A percentile compares a stretch with the other conserved stretches of the same genome.
Evolutionary conservation across 1,140 invertebrate species (phyloP).

Genomic region (Plutomurus gul): DNA sequence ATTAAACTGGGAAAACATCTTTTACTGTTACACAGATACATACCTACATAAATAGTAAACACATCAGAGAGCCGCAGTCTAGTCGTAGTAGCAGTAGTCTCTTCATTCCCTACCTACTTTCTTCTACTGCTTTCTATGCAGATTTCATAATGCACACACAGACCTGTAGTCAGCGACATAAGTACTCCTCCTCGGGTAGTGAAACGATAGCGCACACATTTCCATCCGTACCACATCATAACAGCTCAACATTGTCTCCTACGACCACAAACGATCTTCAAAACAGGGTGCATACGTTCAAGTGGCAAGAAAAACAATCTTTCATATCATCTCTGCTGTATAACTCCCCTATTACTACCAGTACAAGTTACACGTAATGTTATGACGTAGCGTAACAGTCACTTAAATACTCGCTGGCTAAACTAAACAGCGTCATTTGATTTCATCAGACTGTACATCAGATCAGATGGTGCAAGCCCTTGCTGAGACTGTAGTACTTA

Average conservation of each 20-base stretch:
- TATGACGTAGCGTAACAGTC: conserved; percentile 23
- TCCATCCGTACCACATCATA: no score
- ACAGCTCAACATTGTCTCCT: no score
- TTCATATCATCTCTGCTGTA: conserved; percentile 19
- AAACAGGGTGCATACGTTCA: conserved; percentile 7
- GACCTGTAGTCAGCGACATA: no score
- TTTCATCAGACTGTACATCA: conserved; percentile 36
- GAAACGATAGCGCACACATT: neutral
- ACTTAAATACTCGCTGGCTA: conserved; percentile 1
- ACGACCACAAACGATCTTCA: conserved; percentile 10
- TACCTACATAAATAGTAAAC: neutral
- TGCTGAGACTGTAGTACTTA: neutral
- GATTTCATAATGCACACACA: no score
- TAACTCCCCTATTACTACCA: no score
- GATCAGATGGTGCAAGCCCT: conserved; percentile 16
- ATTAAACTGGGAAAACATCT: conserved; percentile 2
- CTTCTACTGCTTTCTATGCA: no score
- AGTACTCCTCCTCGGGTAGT: no score
- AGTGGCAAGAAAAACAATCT: neutral
- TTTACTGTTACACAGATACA: neutral
- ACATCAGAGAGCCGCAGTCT: neutral
- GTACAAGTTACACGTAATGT: conserved; percentile 22
- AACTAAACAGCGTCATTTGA: conserved; percentile 38
- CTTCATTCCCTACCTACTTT: no score
- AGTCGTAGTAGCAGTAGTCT: no score